A percentile compares a stretch with the other conserved stretches of the same genome.
Evolutionary conservation across 2,113 vertebrate species (phyloP).

Genomic region (Bostrychus sinensis): DNA sequence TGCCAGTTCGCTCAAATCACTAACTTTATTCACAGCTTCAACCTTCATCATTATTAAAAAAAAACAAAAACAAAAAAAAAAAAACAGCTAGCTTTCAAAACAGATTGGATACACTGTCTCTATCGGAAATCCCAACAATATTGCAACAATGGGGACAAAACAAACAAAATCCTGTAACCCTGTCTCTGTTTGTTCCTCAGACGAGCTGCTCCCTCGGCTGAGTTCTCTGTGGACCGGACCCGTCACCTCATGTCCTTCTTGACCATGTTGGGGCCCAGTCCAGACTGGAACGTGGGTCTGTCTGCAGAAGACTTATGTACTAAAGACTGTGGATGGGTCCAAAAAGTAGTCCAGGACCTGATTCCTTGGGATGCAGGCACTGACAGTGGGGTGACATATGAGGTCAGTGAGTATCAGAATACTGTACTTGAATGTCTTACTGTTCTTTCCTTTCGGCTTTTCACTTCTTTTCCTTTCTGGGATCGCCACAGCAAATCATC

Average conservation of each 20-base stretch:
- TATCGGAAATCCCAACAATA: too few species aligned
- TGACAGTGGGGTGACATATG: slow-evolving; percentile 93
- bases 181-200: slow-evolving; percentile 74
- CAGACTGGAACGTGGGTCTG: slow-evolving; percentile 96
- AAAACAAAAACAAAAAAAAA: background rate
- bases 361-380: slow-evolving; percentile 99
- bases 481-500: too few species aligned
- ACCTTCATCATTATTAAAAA: background rate
- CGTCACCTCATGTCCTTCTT: slow-evolving; percentile 98
- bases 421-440: background rate
- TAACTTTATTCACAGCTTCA: background rate
- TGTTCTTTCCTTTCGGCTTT: too few species aligned
- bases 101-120: background rate
- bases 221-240: slow-evolving; percentile 94
- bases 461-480: too few species aligned
- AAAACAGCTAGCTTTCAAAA: background rate
- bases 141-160: too few species aligned
- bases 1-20: background rate
- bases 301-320: slow-evolving; percentile 96
- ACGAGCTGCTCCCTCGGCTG: slow-evolving; percentile 94
- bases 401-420: slow-evolving; percentile 78
- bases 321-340: slow-evolving; percentile 97
- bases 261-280: slow-evolving; percentile 96
- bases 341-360: slow-evolving; percentile 92
- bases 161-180: too few species aligned